Percentiles rank a stretch among this genome's conserved stretches.
Conservation (phyloP, 64 coral and sea anemone species). For the Acropora yongei region DNA sequence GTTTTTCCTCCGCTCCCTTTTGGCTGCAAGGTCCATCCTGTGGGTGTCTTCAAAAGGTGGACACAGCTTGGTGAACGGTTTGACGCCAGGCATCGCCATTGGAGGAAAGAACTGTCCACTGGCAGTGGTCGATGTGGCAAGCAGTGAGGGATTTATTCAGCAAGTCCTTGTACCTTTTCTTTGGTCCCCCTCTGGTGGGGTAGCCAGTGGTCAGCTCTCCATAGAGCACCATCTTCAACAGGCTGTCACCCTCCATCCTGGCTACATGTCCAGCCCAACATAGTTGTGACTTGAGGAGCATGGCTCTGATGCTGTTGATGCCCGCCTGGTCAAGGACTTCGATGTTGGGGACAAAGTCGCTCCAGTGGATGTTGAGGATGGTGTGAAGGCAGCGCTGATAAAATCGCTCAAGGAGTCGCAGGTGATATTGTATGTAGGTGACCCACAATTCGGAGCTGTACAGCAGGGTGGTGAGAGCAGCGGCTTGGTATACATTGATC, state of each 20-base stretch:
- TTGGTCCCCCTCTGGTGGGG: not conserved
- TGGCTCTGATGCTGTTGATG: not conserved
- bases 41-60: too few species aligned
- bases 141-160: not conserved
- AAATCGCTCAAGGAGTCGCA: conserved; percentile 6
- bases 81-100: not conserved
- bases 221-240: conserved; percentile 19
- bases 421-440: not conserved
- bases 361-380: conserved; percentile 52
- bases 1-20: too few species aligned
- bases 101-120: not conserved
- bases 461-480: not conserved
- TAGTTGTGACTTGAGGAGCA: not conserved
- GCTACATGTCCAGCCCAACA: not conserved
- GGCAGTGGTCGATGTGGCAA: not conserved
- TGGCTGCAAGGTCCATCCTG: too few species aligned
- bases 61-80: not conserved
- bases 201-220: conserved; percentile 4
- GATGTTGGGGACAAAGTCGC: not conserved
- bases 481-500: conserved; percentile 6
- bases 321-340: too few species aligned
- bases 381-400: conserved; percentile 43
- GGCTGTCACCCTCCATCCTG: not conserved
- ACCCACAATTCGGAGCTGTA: not conserved
- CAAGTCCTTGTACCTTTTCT: not conserved